Evolutionary conservation across 2,888 invertebrate genomes (phyloP).

Genomic region (Rhimphoctona megacephalus): DNA sequence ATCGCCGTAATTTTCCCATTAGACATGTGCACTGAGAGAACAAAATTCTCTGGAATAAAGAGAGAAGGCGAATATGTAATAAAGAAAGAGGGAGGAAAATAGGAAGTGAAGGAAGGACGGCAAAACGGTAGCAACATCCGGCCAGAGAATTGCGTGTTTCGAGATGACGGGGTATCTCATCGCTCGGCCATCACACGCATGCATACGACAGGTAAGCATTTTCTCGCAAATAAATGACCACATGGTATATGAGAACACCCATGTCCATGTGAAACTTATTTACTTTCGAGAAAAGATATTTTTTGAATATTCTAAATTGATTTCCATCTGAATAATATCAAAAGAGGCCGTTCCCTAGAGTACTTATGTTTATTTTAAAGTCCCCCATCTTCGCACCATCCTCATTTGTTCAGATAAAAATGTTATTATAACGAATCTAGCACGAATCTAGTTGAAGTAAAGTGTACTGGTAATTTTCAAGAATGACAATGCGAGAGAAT

Average conservation of each 20-base stretch:
- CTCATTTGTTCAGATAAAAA: neutral
- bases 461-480: neutral
- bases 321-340: neutral
- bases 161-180: conserved; percentile 64
- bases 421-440: neutral
- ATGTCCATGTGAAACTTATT: neutral
- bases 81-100: conserved; percentile 5
- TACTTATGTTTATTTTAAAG: neutral
- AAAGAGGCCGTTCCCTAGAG: too few relatives aligned
- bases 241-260: conserved; percentile 7
- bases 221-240: conserved; percentile 60
- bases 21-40: conserved; percentile 38
- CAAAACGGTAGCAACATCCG: conserved; percentile 60
- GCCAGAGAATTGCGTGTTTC: conserved; percentile 45
- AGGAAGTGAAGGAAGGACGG: conserved; percentile 47
- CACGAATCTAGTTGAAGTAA: neutral
- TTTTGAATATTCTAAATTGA: neutral
- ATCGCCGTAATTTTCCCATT: conserved; percentile 57
- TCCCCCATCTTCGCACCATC: neutral
- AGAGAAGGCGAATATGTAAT: conserved; percentile 13
- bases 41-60: conserved; percentile 36
- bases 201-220: conserved; percentile 14
- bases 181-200: conserved; percentile 39
- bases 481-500: neutral
- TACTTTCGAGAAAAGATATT: neutral